Base-by-base conservation (phyloP, 2,113 vertebrate genomes). In the Andinoacara biseriatus region DNA sequence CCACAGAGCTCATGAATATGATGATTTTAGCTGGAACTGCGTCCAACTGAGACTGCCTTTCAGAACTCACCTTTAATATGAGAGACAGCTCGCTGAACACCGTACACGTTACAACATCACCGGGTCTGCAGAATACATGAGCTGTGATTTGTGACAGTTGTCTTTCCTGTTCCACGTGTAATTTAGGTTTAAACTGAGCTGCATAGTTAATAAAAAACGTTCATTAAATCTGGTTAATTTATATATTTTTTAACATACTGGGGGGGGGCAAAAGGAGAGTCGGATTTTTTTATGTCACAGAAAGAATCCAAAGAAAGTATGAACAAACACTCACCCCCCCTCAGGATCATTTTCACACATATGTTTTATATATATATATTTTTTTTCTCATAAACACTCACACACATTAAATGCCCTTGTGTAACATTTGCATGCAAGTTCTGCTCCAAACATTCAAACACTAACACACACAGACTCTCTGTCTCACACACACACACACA, bases 1-100 rank as follows among this genome's bases (percentile, higher is more conserved):
- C 67, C 67, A 72, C 67, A 72, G 67, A 14, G 46, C 67, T 72
- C 46, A 72, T 72, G 26, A 72, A 72, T 72, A 72, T 54, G 46
- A 72, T 54, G 43, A 54, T 72, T 72, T 72, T n/a, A 72, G 43
- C 46, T 72, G 26, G 26, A 72, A 33, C 10, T 72, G 26, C 46
- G 5, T 46, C 10, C 67, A 72, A 54, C 26, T n/a, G 46, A 52
- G 67, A n/a, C 67, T n/a, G 46, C 26, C 26, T 33, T 72, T 72
- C 26, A n/a, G 18, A 72, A n/a, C 26, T 18, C 0, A 72, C 52
- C 67, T 3, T 54, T 54, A 33, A 54, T 18, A 2, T 33, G 10
- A 72, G 10, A 52, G 43, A 72, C 46, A 31, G 29, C 46, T 31
- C 5, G 20, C 24, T 20, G 43, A 54, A 54, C 10, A 33, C 46